phyloP scores from a whole-genome alignment of 2,888 invertebrate species.

The Tenthredo notha region DNA sequence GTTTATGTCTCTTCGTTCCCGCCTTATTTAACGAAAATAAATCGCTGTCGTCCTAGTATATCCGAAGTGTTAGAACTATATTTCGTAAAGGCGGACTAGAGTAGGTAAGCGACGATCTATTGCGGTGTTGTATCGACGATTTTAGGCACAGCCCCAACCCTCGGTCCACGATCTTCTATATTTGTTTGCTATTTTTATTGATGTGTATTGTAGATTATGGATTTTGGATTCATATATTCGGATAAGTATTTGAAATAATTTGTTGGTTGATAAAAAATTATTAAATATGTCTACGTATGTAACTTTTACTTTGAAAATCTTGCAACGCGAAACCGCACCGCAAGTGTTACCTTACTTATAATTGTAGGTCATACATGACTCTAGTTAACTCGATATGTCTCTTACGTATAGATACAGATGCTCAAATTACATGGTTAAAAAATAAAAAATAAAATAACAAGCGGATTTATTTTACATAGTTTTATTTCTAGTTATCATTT shows the following conservation, averaged over 20 bases:
- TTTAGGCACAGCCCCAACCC: not conserved
- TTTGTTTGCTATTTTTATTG: not conserved
- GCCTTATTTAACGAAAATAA: conserved; percentile 35
- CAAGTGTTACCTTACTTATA: conserved; percentile 51
- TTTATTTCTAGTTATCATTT: not conserved
- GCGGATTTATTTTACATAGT: conserved; percentile 21
- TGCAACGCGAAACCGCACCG: conserved; percentile 34
- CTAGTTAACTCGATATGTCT: conserved; percentile 40
- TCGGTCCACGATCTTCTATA: not conserved
- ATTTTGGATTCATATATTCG: not conserved
- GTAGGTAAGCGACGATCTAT: conserved; percentile 14
- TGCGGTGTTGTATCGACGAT: not conserved
- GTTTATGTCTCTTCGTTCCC: not conserved
- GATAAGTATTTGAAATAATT: not conserved
- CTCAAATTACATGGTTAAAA: conserved; percentile 39
- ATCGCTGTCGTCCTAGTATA: not conserved
- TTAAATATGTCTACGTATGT: too few relatives aligned
- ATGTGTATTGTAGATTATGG: not conserved
- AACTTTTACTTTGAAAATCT: conserved; percentile 51
- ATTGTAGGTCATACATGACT: conserved; percentile 51
- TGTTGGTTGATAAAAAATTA: not conserved
- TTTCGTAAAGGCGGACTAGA: not conserved
- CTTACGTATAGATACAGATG: conserved; percentile 20
- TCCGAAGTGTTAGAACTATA: not conserved
- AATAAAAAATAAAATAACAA: conserved; percentile 5